phyloP scores from a whole-genome alignment of 2,797 vertebrate genomes.

The Pantherophis alleghaniensis region DNA sequence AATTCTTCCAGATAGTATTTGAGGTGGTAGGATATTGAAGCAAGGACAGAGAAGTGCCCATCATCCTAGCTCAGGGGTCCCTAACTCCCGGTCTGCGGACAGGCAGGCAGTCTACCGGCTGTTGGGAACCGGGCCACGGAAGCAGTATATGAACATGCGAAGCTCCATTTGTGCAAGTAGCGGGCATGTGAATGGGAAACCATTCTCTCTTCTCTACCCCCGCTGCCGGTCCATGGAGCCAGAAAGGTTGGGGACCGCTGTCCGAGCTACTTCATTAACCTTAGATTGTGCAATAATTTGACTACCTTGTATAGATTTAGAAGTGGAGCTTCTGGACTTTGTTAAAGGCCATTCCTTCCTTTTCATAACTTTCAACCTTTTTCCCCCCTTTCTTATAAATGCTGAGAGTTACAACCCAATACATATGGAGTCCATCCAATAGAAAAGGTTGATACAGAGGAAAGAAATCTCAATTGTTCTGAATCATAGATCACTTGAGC shows the following conservation, averaged over 20 bases:
- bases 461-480: neutral
- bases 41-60: neutral
- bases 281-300: neutral
- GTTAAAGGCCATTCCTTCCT: neutral
- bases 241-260: neutral
- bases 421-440: neutral
- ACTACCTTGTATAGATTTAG: neutral
- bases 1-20: neutral
- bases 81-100: neutral
- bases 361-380: neutral
- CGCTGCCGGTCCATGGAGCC: neutral
- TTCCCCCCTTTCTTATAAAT: neutral
- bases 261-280: neutral
- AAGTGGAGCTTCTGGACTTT: neutral
- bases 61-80: neutral
- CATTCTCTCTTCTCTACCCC: neutral
- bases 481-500: neutral
- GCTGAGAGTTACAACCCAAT: neutral
- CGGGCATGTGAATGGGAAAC: neutral
- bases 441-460: neutral
- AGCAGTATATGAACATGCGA: neutral
- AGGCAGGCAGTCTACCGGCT: neutral
- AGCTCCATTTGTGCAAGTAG: neutral
- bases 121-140: neutral
- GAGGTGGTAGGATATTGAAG: neutral